Base-by-base conservation (phyloP, 2,888 invertebrate genomes). In the Sinelater perroti region DNA sequence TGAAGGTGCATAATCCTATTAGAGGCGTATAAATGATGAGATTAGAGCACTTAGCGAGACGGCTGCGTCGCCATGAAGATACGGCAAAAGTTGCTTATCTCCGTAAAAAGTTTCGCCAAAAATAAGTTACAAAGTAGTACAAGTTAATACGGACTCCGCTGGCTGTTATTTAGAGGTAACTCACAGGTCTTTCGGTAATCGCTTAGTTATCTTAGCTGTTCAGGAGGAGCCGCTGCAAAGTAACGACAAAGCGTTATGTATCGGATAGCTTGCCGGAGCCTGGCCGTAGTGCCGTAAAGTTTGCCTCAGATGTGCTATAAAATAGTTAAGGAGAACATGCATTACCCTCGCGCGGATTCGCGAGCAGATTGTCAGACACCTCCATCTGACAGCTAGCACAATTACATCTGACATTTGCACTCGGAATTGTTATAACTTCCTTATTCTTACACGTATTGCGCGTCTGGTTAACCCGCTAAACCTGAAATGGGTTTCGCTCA, bases 301-400 rank as follows among this genome's bases (percentile, higher is more conserved):
- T 62, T 38, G 52, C 52, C 59, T 53, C 61, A 31, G 56, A 62
- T 59, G 61, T 62, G 61, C 61, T 47, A 58, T 62, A 62, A 62
- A 62, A 59, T 62, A 62, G 52, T 59, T 59, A 59, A 40, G 54
- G 44, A 55, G 55, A 54, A 55, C 59, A 54, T 59, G 50, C 59
- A 54, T 59, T 59, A 59, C 51, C 55, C 59, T 59, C 59, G 40
- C 55, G 59, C 50, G 59, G 36, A 59, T 59, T 59, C 59, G 49
- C 55, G 45, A 55, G 50, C 40, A 54, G 50, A 59, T 55, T 59
- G 55, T 54, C 49, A 51, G 51, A 51, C 45, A 54, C 45, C 46
- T 47, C 35, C 16, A 55, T 45, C 55, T 54, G 57, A 44, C 54
- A 55, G 55, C 45, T 50, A 38, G 30, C 55, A 59, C 55, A 59